Evolutionary conservation across 1,140 invertebrate genomes (phyloP).

Genomic region (Drosophila hydei): DNA sequence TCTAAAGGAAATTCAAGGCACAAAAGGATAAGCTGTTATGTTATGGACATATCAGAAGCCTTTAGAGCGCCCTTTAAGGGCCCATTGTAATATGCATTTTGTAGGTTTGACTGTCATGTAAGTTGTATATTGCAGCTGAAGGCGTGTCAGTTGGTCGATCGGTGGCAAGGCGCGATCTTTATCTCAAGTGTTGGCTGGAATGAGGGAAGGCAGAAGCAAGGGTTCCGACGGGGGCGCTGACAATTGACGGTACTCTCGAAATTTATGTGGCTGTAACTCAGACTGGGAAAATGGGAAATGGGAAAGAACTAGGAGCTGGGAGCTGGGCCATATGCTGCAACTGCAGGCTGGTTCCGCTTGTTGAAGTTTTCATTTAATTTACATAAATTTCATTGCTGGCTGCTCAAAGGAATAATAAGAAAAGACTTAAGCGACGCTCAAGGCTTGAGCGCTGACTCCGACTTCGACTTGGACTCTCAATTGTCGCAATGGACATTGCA

Average conservation of each 20-base stretch:
- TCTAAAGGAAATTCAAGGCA: no score
- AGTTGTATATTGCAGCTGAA: slow-evolving; percentile 1
- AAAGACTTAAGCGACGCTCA: slow-evolving; percentile 18
- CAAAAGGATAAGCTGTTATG: no score
- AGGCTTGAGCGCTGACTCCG: neutral
- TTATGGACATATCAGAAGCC: no score
- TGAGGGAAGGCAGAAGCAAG: slow-evolving; percentile 17
- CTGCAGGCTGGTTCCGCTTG: slow-evolving; percentile 62
- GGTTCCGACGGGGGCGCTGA: slow-evolving; percentile 54
- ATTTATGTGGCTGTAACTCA: slow-evolving; percentile 68
- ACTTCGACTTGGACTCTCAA: slow-evolving; percentile 10
- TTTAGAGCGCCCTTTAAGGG: no score
- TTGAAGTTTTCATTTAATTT: slow-evolving; percentile 78
- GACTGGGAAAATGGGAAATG: no score
- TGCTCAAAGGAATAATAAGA: slow-evolving; percentile 35
- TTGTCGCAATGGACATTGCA: slow-evolving; percentile 42
- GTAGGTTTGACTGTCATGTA: neutral
- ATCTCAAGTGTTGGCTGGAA: slow-evolving; percentile 62
- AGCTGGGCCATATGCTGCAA: slow-evolving; percentile 58
- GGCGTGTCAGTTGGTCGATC: slow-evolving; percentile 64
- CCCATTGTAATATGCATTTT: neutral
- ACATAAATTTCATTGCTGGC: slow-evolving; percentile 79
- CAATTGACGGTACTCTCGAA: slow-evolving; percentile 55
- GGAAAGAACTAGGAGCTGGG: no score
- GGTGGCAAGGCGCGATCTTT: slow-evolving; percentile 38